phyloP scores from a whole-genome alignment of 2,113 vertebrate genomes.

The Sander vitreus region DNA sequence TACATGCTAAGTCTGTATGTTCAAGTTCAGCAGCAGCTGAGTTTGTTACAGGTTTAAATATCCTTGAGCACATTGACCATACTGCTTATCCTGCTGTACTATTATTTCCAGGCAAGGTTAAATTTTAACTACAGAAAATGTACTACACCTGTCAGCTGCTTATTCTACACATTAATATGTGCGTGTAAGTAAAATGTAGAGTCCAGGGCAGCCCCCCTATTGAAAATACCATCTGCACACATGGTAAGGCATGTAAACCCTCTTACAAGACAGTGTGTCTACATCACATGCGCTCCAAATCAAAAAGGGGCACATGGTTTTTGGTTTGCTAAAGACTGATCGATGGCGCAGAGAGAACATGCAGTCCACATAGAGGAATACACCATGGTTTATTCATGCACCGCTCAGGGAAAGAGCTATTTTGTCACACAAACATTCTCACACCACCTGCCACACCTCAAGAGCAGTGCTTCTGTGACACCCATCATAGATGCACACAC shows the following conservation, averaged over 20 bases:
- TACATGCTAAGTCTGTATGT: neutral
- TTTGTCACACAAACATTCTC: slow-evolving; percentile 34
- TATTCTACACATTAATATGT: neutral
- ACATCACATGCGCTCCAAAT: slow-evolving; percentile 9
- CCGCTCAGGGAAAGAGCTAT: slow-evolving; percentile 50
- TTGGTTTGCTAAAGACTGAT: slow-evolving; percentile 54
- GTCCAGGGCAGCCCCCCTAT: neutral
- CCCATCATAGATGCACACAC: slow-evolving; percentile 43
- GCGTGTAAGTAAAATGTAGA: neutral
- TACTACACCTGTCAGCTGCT: neutral
- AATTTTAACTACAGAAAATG: neutral
- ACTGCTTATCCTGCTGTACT: neutral
- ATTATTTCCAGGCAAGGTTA: neutral
- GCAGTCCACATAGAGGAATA: slow-evolving; percentile 50
- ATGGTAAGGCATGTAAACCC: slow-evolving; percentile 2
- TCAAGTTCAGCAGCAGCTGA: neutral
- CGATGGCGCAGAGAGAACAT: slow-evolving; percentile 41
- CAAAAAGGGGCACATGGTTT: slow-evolving; percentile 30
- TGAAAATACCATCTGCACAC: neutral
- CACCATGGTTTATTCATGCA: slow-evolving; percentile 76
- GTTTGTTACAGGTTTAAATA: slow-evolving; percentile 6
- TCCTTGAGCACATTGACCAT: neutral
- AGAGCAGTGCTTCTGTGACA: slow-evolving; percentile 48
- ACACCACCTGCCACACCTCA: slow-evolving; percentile 71
- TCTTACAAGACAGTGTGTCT: neutral